These are phyloP conservation scores for Talpa occidentalis DNA, from an alignment of 2,113 vertebrate species.

Conservation along the genomic window DNA sequence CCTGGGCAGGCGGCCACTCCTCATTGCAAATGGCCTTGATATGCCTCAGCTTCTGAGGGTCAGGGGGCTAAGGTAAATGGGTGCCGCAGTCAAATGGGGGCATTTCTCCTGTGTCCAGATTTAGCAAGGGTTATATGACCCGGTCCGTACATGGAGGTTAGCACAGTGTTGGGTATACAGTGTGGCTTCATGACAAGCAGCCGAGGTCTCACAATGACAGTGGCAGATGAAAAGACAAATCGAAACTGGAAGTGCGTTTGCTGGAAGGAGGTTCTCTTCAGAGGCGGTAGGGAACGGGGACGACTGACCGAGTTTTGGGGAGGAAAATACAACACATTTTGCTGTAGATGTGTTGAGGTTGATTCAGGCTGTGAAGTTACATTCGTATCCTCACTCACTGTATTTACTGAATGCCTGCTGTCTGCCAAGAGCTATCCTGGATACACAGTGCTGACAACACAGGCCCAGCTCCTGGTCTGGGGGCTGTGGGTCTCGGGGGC, in stretches of 20 bases:
- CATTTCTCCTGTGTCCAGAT: not conserved
- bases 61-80: not conserved
- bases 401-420: not conserved
- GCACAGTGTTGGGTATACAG: too few species aligned
- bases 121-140: not conserved
- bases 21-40: not conserved
- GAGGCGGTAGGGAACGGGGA: not conserved
- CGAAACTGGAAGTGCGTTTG: not conserved
- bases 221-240: not conserved
- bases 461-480: not conserved
- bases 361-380: not conserved
- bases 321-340: not conserved
- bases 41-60: not conserved
- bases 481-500: not conserved
- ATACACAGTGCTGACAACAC: not conserved
- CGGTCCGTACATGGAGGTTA: not conserved
- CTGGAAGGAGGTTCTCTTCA: not conserved
- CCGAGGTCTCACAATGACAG: not conserved
- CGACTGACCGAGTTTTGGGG: not conserved
- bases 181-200: fast-evolving
- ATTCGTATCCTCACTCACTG: not conserved
- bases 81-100: not conserved
- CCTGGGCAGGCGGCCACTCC: not conserved
- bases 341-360: not conserved
- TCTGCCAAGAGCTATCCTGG: not conserved